These are phyloP conservation scores for Mythimna ferrago DNA, from an alignment of 2,888 invertebrate species.

Conservation along the genomic window DNA sequence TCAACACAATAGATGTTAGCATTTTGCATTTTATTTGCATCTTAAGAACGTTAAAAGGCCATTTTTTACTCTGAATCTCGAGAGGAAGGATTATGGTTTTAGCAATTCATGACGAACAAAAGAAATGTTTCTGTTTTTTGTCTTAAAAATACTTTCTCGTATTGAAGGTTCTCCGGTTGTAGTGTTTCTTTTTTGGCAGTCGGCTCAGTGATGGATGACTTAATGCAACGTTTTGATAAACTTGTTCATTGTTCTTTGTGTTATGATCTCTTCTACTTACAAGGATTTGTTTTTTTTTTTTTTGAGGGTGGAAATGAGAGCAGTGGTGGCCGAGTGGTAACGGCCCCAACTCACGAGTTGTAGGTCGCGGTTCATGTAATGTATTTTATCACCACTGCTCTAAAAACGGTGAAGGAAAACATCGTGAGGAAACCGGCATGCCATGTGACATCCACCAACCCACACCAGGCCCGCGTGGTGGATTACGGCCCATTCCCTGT, in stretches of 20 bases:
- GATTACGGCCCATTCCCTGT: too few relatives aligned
- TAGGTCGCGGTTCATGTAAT: too few relatives aligned
- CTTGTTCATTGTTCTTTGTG: constrained; percentile 26
- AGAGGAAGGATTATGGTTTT: constrained; percentile 50
- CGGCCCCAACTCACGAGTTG: too few relatives aligned
- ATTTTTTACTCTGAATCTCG: constrained; percentile 31
- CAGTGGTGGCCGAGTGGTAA: too few relatives aligned
- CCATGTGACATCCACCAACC: too few relatives aligned
- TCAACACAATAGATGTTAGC: constrained; percentile 53
- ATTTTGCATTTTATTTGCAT: constrained; percentile 58
- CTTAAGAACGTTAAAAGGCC: constrained; percentile 38
- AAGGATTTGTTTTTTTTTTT: too few relatives aligned
- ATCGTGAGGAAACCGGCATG: too few relatives aligned
- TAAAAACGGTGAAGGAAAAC: too few relatives aligned
- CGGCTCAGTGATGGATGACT: constrained; percentile 2
- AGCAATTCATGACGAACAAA: constrained; percentile 55
- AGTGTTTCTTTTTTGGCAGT: constrained; percentile 35
- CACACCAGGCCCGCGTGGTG: too few relatives aligned
- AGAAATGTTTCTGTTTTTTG: constrained; percentile 36
- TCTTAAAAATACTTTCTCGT: constrained; percentile 23
- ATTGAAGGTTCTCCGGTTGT: constrained; percentile 14
- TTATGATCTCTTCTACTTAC: neutral
- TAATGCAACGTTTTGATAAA: constrained; percentile 19
- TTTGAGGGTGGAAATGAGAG: too few relatives aligned
- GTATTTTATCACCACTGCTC: too few relatives aligned